A percentile compares a stretch with the other conserved stretches of the same genome.
These are phyloP conservation scores for Aplidium turbinatum DNA, from an alignment of 23 tunicate genomes.

Conservation along the genomic window DNA sequence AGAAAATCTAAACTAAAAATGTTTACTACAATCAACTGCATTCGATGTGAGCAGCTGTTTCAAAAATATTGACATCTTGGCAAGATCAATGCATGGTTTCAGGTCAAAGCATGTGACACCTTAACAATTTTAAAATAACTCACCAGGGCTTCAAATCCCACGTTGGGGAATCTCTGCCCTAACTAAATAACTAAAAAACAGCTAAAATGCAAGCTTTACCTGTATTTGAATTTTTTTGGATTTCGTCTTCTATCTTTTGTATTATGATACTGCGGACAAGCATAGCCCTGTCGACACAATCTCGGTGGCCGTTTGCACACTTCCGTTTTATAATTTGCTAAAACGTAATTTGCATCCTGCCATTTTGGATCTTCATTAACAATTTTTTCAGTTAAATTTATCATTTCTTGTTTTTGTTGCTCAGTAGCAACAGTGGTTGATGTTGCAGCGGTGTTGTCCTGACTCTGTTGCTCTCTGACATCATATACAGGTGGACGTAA, in stretches of 20 bases:
- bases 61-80: no score
- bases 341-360: conserved; percentile 93
- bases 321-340: conserved; percentile 96
- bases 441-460: conserved; percentile 32
- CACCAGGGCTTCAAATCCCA: no score
- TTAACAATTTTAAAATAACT: no score
- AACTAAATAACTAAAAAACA: no score
- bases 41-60: no score
- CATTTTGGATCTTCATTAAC: conserved; percentile 98
- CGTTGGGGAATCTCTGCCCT: no score
- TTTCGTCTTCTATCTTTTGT: conserved; percentile 97
- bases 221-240: conserved; percentile 97
- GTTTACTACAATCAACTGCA: no score
- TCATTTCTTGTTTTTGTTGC: conserved; percentile 33
- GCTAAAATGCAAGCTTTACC: no score
- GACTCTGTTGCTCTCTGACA: conserved; percentile 58
- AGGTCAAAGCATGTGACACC: no score
- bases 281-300: conserved; percentile 91
- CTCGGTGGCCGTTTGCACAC: conserved; percentile 95
- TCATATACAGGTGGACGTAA: conserved; percentile 94
- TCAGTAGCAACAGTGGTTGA: background rate
- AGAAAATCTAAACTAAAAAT: no score
- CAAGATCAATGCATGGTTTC: no score
- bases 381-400: conserved; percentile 84
- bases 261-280: conserved; percentile 98